These are phyloP conservation scores for Boulengeromyrus knoepffleri DNA, from an alignment of 2,113 vertebrate species.

Conservation along the genomic window DNA sequence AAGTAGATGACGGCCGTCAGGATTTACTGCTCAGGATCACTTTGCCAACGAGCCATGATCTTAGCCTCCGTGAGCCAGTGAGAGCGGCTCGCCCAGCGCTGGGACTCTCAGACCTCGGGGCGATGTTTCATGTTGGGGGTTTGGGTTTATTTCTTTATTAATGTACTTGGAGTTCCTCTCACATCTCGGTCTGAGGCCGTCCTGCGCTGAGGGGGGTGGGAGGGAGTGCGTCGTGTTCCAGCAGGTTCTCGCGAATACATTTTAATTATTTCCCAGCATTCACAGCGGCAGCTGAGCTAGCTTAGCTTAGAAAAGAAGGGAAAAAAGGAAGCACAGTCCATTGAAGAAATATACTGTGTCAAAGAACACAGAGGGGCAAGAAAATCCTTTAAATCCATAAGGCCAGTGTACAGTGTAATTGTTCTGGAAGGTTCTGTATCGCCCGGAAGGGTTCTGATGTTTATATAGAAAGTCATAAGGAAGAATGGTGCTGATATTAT, in stretches of 20 bases:
- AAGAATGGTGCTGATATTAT: not conserved
- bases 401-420: not conserved
- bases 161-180: not conserved
- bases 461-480: not conserved
- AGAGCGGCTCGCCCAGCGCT: not conserved
- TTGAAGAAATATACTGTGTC: not conserved
- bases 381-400: not conserved
- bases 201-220: not conserved
- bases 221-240: not conserved
- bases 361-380: not conserved
- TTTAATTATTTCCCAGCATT: not conserved
- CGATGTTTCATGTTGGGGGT: not conserved
- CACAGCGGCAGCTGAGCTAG: not conserved
- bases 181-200: not conserved
- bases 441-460: not conserved
- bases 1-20: not conserved
- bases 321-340: not conserved
- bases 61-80: not conserved
- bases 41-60: not conserved
- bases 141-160: not conserved
- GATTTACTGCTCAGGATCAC: not conserved
- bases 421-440: not conserved
- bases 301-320: not conserved
- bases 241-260: not conserved
- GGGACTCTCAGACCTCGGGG: not conserved